Conservation (phyloP, 30 jellyfish, hydroid and myxozoan genomes). For the Hydractinia symbiolongicarpus region DNA sequence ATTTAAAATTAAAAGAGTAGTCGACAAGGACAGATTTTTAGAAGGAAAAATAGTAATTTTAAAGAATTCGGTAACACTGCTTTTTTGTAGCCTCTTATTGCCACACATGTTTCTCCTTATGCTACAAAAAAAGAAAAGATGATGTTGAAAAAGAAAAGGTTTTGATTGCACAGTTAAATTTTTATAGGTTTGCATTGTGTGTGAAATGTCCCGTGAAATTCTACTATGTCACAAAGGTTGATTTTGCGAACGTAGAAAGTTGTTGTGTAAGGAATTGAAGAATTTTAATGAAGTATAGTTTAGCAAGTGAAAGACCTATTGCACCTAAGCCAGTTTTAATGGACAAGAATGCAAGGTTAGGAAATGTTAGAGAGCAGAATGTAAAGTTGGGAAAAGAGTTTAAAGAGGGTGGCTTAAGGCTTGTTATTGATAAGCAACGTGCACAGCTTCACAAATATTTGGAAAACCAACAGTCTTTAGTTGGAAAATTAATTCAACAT, state of each 20-base stretch:
- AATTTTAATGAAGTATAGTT: neutral
- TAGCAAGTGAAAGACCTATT: neutral
- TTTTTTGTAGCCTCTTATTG: no score
- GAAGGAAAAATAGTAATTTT: no score
- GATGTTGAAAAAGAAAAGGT: neutral
- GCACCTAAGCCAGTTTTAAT: neutral
- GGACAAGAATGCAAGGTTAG: neutral
- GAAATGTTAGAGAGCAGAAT: neutral
- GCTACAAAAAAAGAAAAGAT: no score
- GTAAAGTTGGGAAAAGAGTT: neutral
- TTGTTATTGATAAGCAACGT: neutral
- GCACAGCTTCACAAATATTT: neutral
- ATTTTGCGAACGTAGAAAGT: slow-evolving; percentile 5
- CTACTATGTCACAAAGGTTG: neutral
- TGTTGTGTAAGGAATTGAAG: slow-evolving; percentile 10
- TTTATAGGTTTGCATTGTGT: neutral
- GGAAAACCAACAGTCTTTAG: slow-evolving; percentile 9
- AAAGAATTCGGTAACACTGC: no score
- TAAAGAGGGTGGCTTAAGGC: no score
- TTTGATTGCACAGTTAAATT: neutral
- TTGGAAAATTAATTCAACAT: slow-evolving; percentile 5
- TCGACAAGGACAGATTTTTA: no score
- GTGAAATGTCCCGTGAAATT: neutral
- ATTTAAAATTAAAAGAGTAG: no score
- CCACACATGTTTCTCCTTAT: no score